Evolutionary conservation across 2,113 vertebrate genomes (phyloP).

Genomic region (Oophaga pumilio): DNA sequence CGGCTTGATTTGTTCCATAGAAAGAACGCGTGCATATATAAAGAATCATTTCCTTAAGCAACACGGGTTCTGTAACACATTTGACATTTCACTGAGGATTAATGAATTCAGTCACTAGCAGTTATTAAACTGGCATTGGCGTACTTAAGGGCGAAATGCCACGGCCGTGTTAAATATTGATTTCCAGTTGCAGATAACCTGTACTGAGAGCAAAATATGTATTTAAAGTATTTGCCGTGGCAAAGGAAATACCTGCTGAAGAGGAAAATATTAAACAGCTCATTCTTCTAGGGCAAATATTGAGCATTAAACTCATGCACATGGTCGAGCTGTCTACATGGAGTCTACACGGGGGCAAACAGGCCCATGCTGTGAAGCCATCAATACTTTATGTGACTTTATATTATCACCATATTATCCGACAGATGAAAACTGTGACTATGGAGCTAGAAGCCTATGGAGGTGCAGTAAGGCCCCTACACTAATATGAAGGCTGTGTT

Average conservation of each 20-base stretch:
- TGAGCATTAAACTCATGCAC: not conserved
- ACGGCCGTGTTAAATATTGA: constrained; percentile 51
- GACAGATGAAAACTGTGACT: not conserved
- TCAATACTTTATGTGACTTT: not conserved
- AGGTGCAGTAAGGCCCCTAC: not conserved
- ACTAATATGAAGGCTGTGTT: not conserved
- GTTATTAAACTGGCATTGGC: constrained; percentile 49
- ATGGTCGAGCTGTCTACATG: not conserved
- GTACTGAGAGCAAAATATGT: constrained; percentile 5
- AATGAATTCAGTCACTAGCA: constrained; percentile 45
- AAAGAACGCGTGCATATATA: not conserved
- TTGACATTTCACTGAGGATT: constrained; percentile 53
- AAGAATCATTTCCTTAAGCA: constrained; percentile 33
- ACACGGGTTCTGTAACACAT: constrained; percentile 29
- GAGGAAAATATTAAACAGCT: not conserved
- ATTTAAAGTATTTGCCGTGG: not conserved
- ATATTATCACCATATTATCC: not conserved
- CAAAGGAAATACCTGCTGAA: not conserved
- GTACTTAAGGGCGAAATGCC: constrained; percentile 43
- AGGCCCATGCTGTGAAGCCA: not conserved
- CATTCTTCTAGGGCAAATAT: not conserved
- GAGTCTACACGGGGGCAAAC: not conserved
- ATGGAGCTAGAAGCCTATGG: not conserved
- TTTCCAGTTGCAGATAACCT: constrained; percentile 36
- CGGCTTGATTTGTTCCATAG: not conserved